Evolutionary conservation across 2,113 vertebrate species (phyloP), one percentile per base, ranked within the genome.

Genomic region (Chinchilla lanigera): DNA sequence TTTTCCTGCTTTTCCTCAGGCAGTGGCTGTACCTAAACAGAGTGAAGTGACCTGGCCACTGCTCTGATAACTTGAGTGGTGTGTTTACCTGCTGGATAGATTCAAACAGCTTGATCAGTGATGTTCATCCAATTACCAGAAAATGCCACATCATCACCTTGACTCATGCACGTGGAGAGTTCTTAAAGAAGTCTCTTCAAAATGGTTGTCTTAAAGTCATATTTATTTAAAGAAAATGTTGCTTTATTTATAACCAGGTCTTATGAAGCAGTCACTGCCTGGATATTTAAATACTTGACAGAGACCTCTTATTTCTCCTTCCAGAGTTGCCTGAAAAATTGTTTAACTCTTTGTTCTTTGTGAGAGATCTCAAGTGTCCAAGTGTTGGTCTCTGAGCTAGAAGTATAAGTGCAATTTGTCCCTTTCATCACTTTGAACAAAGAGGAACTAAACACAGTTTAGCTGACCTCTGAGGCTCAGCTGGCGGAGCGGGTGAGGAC

Each of bases 141-240:
- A 89, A 87, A 84, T 41, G 83, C 95, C 95, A 94, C 86, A 24
- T 89, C 86, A 52, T 89, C 95, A 80, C 58, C 71, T 94, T 12
- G 8, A 61, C 67, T 81, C 71, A 19, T 7, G 19, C 38, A 33
- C 9, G 0, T 6, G 33, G 50, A 41, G 33, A 58, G 58, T 58
- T 95, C 91, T 95, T 97, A 83, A 90, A 91, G 91, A 94, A 81
- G 58, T 89, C 93, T 95, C 90, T 94, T 98, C 65, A 97, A 35
- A 91, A n/a, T 28, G 83, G 38, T 86, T 96, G 63, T 38, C 96
- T 95, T 75, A 93, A 22, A 67, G 38, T 6, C 47, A 71, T 77
- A 85, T 77, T 91, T 86, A 80, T 93, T 96, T 65, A 65, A 96
- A 92, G 9, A 80, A 75, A 60, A 56, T 44, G 87, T 95, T 65